Conservation (phyloP, 2,888 invertebrate species). For the Sinodicranocentrus sp. region DNA sequence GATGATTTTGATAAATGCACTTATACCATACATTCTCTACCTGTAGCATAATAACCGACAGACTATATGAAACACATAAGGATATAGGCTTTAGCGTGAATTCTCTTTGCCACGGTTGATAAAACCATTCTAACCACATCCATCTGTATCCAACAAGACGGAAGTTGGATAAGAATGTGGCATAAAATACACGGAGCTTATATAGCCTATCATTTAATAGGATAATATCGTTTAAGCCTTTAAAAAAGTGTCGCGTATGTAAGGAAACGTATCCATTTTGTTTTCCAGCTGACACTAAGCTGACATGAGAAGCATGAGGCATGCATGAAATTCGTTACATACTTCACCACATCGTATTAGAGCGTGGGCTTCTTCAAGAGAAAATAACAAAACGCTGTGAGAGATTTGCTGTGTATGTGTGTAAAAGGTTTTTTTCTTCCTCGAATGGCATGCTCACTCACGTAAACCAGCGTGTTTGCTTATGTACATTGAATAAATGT, state of each 20-base stretch:
- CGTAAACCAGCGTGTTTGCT: conserved; percentile 34
- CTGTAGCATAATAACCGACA: too few species aligned
- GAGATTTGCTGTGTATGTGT: too few species aligned
- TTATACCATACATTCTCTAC: too few species aligned
- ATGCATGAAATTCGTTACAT: conserved; percentile 69
- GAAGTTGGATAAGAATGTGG: conserved; percentile 61
- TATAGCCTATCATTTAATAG: conserved; percentile 56
- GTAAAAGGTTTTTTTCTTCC: neutral
- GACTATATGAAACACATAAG: neutral
- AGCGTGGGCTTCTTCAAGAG: conserved; percentile 47
- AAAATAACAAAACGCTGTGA: conserved; percentile 20
- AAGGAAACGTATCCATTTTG: conserved; percentile 52
- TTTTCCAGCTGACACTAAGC: conserved; percentile 69
- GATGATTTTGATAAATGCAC: too few species aligned
- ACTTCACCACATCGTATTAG: conserved; percentile 58
- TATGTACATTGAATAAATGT: neutral
- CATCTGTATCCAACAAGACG: conserved; percentile 62
- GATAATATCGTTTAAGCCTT: conserved; percentile 55
- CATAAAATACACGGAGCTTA: conserved; percentile 32
- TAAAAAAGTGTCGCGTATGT: neutral
- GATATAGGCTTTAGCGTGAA: neutral
- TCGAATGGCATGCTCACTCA: conserved; percentile 3
- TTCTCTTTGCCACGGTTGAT: conserved; percentile 35
- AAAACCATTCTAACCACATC: conserved; percentile 64
- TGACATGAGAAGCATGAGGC: conserved; percentile 68